Base-by-base conservation (phyloP, 92 coral and sea anemone species). In the Montipora capitata region DNA sequence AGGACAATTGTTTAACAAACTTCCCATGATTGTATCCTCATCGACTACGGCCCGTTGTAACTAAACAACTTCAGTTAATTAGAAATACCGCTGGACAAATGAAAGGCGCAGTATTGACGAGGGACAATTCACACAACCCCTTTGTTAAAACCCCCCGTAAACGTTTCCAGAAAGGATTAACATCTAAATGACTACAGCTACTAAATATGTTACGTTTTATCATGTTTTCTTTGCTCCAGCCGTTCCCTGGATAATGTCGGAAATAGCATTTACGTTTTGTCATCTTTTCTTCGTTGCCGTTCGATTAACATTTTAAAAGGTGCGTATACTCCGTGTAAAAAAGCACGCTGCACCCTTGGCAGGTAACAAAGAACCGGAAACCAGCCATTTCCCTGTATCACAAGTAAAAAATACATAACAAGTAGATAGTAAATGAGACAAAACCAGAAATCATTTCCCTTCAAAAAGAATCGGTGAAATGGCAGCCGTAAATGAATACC, bases 241-340 rank as follows among this genome's bases (percentile, higher is more conserved):
- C 0, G 40, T 68, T 68, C 40, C 44, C 44, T 27, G 14, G n/a
- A 68, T 68, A 68, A 27, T 17, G 40, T 40, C 44, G 73, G 73
- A 68, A 27, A 40, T 35, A 68, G 48, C 76, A 68, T 68, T 81
- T 20, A 81, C 61, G 61, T 84, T 76, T n/a, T 61, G 89, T 27
- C 35, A 27, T 27, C 35, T 27, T 27, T 27, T 27, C 35, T 27
- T 27, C 35, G 35, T 27, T 27, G 35, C 35, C 35, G 35, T 27
- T 27, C 35, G 35, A 27, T 27, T 27, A 27, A 27, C 35, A 27
- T 27, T 27, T 27, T 27, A 27, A 27, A 27, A 27, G 2, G 35
- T 27, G 35, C 35, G 35, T 27, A 27, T 27, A 27, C 35, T 27
- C 35, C 1, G 27, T 20, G 27, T 20, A 20, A 20, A 20, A 20